Evolutionary conservation across 1,140 invertebrate species (phyloP).

Genomic region (Leptonema lineaticorne): DNA sequence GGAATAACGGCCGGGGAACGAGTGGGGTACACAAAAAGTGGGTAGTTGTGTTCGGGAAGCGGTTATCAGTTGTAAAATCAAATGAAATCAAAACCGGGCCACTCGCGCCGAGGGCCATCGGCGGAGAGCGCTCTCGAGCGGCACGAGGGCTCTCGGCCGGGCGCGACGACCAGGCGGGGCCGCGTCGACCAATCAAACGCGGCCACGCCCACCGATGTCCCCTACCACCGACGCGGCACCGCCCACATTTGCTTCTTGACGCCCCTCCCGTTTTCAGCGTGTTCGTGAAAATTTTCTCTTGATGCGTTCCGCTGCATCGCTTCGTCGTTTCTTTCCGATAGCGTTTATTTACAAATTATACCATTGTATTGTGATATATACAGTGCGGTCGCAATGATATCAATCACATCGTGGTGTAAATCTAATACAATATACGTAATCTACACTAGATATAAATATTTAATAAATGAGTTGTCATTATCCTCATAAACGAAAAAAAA

Average conservation of each 20-base stretch:
- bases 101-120: conserved; percentile 40
- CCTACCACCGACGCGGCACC: not conserved
- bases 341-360: too few relatives aligned
- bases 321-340: not conserved
- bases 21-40: conserved; percentile 27
- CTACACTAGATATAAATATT: too few relatives aligned
- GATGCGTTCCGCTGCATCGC: not conserved
- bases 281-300: not conserved
- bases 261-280: not conserved
- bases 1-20: not conserved
- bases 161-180: conserved; percentile 10
- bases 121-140: conserved; percentile 39
- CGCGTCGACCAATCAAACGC: not conserved
- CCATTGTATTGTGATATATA: too few relatives aligned
- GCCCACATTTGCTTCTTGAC: not conserved
- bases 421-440: too few relatives aligned
- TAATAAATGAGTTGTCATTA: too few relatives aligned
- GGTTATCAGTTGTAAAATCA: conserved; percentile 42
- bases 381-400: too few relatives aligned
- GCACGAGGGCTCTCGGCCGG: conserved; percentile 40
- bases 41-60: conserved; percentile 28
- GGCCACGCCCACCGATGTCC: conserved; percentile 10
- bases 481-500: too few relatives aligned
- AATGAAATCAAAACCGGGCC: conserved; percentile 43
- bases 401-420: too few relatives aligned